Evolutionary conservation across 2,113 vertebrate species (phyloP).

Genomic region (Rhinolophus sinicus): DNA sequence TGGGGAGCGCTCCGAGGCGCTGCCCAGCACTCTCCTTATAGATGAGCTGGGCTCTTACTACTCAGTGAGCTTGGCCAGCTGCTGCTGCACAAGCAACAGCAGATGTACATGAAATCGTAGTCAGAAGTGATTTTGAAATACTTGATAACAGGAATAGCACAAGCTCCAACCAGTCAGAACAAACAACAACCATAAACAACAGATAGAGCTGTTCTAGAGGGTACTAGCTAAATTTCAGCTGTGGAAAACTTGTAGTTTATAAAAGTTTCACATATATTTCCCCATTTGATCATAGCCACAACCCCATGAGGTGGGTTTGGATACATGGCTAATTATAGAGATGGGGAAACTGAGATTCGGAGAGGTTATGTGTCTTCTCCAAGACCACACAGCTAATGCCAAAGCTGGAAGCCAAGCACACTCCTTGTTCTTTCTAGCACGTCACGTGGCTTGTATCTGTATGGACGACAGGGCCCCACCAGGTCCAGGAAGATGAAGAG

Average conservation of each 20-base stretch:
- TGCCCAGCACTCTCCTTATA: not conserved
- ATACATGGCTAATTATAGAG: not conserved
- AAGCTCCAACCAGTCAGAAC: not conserved
- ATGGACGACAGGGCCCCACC: no score
- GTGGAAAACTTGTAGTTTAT: not conserved
- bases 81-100: not conserved
- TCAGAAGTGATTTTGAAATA: not conserved
- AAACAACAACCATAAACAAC: not conserved
- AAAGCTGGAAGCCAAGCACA: not conserved
- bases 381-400: not conserved
- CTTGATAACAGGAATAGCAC: not conserved
- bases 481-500: not conserved
- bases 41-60: not conserved
- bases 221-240: not conserved
- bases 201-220: not conserved
- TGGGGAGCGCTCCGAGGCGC: not conserved
- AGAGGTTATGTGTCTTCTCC: not conserved
- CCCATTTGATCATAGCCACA: not conserved
- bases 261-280: not conserved
- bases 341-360: not conserved
- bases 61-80: not conserved
- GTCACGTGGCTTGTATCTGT: no score
- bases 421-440: not conserved
- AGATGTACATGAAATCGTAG: not conserved
- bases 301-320: not conserved